Evolutionary conservation across 2,888 invertebrate species (phyloP).

Genomic region (Aspidiotus rigidus): DNA sequence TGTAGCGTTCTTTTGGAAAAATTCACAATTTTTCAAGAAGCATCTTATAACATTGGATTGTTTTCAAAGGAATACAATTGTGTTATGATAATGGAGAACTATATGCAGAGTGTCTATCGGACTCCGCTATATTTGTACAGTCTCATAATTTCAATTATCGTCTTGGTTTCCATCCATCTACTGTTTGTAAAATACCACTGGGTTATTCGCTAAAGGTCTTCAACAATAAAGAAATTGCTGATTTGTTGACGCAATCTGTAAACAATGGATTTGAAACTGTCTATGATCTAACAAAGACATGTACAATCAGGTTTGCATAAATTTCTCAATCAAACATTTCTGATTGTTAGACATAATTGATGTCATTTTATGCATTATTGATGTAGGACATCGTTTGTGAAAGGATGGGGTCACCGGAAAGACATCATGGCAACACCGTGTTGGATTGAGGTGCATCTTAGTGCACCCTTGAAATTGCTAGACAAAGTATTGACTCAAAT

Average conservation of each 20-base stretch:
- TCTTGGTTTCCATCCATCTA: conserved; percentile 96
- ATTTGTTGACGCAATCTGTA: conserved; percentile 88
- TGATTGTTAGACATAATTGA: neutral
- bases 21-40: no score
- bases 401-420: conserved; percentile 98
- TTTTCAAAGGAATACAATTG: conserved; percentile 61
- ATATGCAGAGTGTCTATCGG: conserved; percentile 93
- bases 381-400: conserved; percentile 95
- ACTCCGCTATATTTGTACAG: conserved; percentile 96
- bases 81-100: conserved; percentile 96
- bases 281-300: conserved; percentile 98
- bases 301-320: conserved; percentile 63
- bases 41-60: no score
- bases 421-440: conserved; percentile 99
- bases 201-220: conserved; percentile 96
- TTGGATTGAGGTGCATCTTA: conserved; percentile 98
- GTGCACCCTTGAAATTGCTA: conserved; percentile 96
- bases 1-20: neutral
- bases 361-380: neutral
- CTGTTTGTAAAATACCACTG: conserved; percentile 96
- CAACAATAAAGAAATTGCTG: conserved; percentile 95
- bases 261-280: conserved; percentile 98
- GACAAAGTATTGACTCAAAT: conserved; percentile 97
- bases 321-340: neutral
- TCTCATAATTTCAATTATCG: conserved; percentile 97